Evolutionary conservation across 2,113 vertebrate genomes (phyloP).

Genomic region (Oophaga pumilio): DNA sequence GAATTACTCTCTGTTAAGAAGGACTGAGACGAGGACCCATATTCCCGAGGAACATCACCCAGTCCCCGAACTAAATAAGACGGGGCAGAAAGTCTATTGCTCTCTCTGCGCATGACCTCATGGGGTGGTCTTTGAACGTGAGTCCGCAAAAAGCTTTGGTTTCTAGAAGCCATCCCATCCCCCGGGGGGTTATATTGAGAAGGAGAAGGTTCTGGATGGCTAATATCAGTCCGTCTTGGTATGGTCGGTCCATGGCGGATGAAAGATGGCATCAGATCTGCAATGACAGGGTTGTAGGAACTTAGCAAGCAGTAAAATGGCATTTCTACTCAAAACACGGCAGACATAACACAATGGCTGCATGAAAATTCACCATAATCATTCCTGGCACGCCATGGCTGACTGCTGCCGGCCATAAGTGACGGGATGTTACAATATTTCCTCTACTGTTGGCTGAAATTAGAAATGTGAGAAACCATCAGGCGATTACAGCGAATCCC

Average conservation of each 20-base stretch:
- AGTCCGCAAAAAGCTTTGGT: conserved; percentile 87
- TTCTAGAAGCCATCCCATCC: conserved; percentile 80
- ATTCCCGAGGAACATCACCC: conserved; percentile 87
- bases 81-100: conserved; percentile 90
- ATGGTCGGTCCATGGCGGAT: conserved; percentile 98
- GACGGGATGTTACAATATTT: too few relatives aligned
- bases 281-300: background rate
- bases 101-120: conserved; percentile 86
- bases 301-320: background rate
- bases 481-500: too few relatives aligned
- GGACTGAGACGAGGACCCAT: conserved; percentile 84
- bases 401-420: background rate
- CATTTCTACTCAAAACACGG: background rate
- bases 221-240: conserved; percentile 87
- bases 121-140: conserved; percentile 82
- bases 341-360: background rate
- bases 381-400: too few relatives aligned
- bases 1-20: conserved; percentile 82
- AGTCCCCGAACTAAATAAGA: conserved; percentile 85
- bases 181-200: conserved; percentile 72
- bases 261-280: conserved; percentile 98
- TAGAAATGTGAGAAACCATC: too few relatives aligned
- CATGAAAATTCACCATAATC: background rate
- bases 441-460: too few relatives aligned
- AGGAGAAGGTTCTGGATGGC: conserved; percentile 78